phyloP scores from a whole-genome alignment of 2,888 invertebrate genomes.

The Sycophila texana region DNA sequence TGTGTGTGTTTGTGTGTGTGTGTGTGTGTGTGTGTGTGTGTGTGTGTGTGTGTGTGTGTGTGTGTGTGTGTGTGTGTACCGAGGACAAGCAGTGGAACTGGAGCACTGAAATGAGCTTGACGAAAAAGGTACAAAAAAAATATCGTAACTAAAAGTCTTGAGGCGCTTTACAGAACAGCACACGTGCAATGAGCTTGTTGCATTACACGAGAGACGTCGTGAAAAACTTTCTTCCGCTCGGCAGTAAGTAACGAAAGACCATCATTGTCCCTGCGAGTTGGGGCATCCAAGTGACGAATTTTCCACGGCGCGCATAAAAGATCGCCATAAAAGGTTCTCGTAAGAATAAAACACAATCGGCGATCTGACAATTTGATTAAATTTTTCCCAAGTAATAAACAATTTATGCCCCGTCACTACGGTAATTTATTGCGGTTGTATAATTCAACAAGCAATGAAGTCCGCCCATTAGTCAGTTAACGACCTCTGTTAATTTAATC shows the following conservation, averaged over 20 bases:
- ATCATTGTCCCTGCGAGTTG: not conserved
- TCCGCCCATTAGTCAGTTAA: too few relatives aligned
- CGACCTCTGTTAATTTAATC: too few relatives aligned
- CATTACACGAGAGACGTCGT: constrained; percentile 7
- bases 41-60: too few relatives aligned
- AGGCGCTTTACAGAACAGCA: not conserved
- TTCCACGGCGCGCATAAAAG: not conserved
- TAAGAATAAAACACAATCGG: not conserved
- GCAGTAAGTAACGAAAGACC: constrained; percentile 2
- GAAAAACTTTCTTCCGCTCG: constrained; percentile 14
- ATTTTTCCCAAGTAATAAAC: not conserved
- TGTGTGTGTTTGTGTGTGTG: too few relatives aligned
- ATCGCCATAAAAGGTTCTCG: too few relatives aligned
- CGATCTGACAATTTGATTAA: constrained; percentile 6
- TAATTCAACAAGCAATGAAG: too few relatives aligned
- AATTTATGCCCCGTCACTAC: too few relatives aligned
- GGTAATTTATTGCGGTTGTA: too few relatives aligned
- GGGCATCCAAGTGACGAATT: constrained; percentile 11
- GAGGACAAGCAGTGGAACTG: not conserved
- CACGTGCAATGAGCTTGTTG: constrained; percentile 25
- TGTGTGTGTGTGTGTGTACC: not conserved
- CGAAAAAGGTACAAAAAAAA: not conserved
- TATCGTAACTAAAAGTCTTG: constrained; percentile 5
- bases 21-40: too few relatives aligned
- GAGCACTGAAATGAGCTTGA: constrained; percentile 8